phyloP scores from a whole-genome alignment of 2,113 vertebrate genomes.

The Panurus biarmicus region DNA sequence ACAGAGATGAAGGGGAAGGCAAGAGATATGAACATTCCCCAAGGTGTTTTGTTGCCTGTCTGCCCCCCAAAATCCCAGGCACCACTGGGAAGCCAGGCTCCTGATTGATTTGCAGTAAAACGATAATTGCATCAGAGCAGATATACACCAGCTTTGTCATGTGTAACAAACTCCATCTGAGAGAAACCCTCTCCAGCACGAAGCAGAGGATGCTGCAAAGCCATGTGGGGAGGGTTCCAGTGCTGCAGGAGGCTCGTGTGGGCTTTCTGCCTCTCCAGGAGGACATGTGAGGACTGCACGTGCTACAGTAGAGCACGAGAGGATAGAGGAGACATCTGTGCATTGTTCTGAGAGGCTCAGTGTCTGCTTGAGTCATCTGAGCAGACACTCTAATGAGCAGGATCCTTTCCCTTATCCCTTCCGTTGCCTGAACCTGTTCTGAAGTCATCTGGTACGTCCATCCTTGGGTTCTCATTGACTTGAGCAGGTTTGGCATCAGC shows the following conservation, averaged over 20 bases:
- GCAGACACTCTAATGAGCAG: neutral
- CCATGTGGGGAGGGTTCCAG: neutral
- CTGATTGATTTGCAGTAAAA: neutral
- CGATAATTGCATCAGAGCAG: neutral
- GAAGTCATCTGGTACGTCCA: neutral
- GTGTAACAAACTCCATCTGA: neutral
- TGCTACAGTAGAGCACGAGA: fast-evolving
- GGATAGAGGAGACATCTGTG: fast-evolving
- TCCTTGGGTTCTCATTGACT: neutral
- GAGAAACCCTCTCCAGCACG: neutral
- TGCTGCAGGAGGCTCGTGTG: neutral
- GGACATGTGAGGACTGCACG: neutral
- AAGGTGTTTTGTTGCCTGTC: neutral
- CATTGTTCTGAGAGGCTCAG: neutral
- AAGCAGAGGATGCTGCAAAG: neutral
- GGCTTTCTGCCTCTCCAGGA: neutral
- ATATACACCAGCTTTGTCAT: neutral
- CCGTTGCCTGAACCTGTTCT: neutral
- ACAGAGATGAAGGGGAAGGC: neutral
- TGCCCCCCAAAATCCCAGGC: neutral
- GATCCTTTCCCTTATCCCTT: neutral
- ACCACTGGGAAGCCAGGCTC: neutral
- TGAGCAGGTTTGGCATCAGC: neutral
- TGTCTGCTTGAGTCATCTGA: neutral
- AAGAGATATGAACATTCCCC: neutral